Percentiles rank a stretch among this genome's conserved stretches.
phyloP scores from a whole-genome alignment of 2,888 invertebrate species.

The Noctua janthina region DNA sequence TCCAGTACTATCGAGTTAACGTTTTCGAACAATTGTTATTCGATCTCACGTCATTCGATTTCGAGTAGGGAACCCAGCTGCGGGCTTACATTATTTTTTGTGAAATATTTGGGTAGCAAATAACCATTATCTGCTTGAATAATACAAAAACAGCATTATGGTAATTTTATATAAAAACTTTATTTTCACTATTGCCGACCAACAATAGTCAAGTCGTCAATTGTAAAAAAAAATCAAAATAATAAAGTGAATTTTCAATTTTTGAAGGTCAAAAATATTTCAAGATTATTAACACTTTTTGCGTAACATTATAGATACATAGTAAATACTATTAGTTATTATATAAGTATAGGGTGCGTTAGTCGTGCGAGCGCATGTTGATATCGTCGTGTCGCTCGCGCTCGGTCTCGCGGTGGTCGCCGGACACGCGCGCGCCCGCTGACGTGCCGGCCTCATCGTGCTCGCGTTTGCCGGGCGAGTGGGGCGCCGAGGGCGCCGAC shows the following conservation, averaged over 20 bases:
- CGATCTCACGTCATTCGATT: too few species aligned
- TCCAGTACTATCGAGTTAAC: too few species aligned
- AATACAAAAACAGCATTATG: constrained; percentile 35
- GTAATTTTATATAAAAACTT: constrained; percentile 76
- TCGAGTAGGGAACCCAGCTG: too few species aligned
- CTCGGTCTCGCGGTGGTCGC: constrained; percentile 86
- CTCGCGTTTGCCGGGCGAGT: constrained; percentile 81
- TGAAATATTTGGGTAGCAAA: neutral
- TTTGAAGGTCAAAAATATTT: constrained; percentile 79
- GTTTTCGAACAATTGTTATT: too few species aligned
- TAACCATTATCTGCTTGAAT: constrained; percentile 13
- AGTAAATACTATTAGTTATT: constrained; percentile 64
- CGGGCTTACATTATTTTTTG: neutral
- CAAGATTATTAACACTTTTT: constrained; percentile 69
- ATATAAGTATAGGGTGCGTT: constrained; percentile 62
- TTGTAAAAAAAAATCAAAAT: constrained; percentile 86
- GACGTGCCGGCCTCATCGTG: constrained; percentile 87
- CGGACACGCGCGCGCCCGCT: constrained; percentile 85
- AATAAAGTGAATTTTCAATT: constrained; percentile 84
- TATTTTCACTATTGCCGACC: constrained; percentile 86
- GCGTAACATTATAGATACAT: constrained; percentile 70
- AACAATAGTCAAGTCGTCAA: constrained; percentile 87
- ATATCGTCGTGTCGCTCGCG: constrained; percentile 87
- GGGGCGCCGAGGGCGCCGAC: constrained; percentile 88
- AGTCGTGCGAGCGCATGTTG: constrained; percentile 85